Percentiles rank a stretch among this genome's conserved stretches.
Evolutionary conservation across 2,113 vertebrate species (phyloP).

Genomic region (Micronycteris hirsuta): DNA sequence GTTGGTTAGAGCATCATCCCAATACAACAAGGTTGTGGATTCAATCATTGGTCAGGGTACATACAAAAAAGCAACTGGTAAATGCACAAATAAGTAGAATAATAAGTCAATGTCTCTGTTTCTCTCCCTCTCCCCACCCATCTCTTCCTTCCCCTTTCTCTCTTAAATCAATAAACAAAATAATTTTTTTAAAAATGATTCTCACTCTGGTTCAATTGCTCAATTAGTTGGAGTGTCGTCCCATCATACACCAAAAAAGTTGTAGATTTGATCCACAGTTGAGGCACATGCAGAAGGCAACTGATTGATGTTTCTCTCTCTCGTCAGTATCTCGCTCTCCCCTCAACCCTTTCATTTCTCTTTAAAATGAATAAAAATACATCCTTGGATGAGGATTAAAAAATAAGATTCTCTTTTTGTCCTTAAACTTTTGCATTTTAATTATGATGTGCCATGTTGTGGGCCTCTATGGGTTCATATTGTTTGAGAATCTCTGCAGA

Average conservation of each 20-base stretch:
- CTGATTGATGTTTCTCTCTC: too few species aligned
- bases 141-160: not conserved
- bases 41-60: not conserved
- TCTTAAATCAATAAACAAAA: not conserved
- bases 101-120: not conserved
- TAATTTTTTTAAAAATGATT: not conserved
- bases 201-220: too few species aligned
- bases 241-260: too few species aligned
- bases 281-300: too few species aligned
- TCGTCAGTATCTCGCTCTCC: too few species aligned
- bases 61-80: not conserved
- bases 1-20: not conserved
- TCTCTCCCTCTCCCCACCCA: too few species aligned
- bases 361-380: too few species aligned
- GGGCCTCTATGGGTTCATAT: not conserved
- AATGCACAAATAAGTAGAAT: not conserved
- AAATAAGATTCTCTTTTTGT: not conserved
- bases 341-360: too few species aligned
- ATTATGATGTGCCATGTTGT: not conserved
- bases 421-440: not conserved
- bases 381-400: not conserved
- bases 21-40: not conserved
- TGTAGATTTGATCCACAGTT: too few species aligned
- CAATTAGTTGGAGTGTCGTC: too few species aligned
- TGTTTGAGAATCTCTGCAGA: not conserved